Evolutionary conservation across 2,113 vertebrate species (phyloP).

Genomic region (Phalacrocorax pelagicus): DNA sequence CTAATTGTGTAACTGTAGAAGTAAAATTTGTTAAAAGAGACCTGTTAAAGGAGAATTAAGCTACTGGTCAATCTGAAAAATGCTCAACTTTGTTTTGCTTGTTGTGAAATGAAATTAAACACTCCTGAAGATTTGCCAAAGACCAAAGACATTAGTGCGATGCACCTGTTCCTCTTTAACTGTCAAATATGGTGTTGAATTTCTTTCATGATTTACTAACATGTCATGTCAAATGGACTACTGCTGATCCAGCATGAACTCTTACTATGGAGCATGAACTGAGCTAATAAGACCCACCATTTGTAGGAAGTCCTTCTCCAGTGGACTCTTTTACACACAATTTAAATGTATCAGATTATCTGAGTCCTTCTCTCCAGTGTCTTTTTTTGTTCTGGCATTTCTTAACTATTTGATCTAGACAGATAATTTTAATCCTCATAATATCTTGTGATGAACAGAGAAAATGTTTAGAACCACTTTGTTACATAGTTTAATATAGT

Average conservation of each 20-base stretch:
- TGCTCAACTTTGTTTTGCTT: background rate
- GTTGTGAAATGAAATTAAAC: background rate
- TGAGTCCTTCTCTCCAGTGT: background rate
- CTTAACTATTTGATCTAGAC: background rate
- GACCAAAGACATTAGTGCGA: background rate
- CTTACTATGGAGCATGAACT: background rate
- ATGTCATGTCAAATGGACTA: background rate
- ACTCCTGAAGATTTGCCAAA: background rate
- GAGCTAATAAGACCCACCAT: background rate
- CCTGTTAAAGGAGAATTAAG: background rate
- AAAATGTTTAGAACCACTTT: background rate
- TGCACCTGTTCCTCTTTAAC: conserved; percentile 28
- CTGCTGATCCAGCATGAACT: background rate
- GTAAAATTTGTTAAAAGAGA: background rate
- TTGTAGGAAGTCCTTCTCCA: background rate
- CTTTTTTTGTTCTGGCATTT: background rate
- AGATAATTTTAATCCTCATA: background rate
- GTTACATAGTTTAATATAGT: background rate
- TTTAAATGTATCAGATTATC: background rate
- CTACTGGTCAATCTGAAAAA: background rate
- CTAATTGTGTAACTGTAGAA: background rate
- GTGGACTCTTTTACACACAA: background rate
- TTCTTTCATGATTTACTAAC: conserved; percentile 18
- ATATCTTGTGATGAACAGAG: background rate
- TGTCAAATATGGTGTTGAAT: background rate